Base-by-base conservation (phyloP, 2,888 invertebrate species). In the Anoncus sp. region DNA sequence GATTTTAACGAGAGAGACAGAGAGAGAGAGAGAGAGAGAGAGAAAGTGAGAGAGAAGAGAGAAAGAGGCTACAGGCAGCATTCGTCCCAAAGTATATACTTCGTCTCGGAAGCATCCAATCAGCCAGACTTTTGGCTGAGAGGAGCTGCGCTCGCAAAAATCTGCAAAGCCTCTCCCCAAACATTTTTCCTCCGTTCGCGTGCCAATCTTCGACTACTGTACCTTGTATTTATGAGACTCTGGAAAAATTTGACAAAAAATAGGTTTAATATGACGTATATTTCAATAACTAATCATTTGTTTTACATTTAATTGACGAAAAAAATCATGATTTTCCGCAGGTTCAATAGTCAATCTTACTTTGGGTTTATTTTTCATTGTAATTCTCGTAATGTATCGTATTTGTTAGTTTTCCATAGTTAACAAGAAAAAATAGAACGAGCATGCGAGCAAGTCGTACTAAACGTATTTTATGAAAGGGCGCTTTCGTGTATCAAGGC, bases 1-100 rank as follows among this genome's bases (percentile, higher is more conserved):
- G 81, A 82, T 80, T 83, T 84, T 84, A 85, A 84, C 82, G 82
- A 85, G 81, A 76, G 53, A 24, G 38, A 20, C 7, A 35, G 20
- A 38, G 38, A 20, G 38, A 18, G 20, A 27, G 35, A 47, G 16
- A 38, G 35, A 38, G 31, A 62, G 22, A 16, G 16, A 47, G 14
- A 31, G 82, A 85, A 81, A 76, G 53, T 16, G 38, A 20, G 6
- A 35, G 14, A 38, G 38, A 20, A n/a, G 7, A 22, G 24, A 18
- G 27, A 22, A 40, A 35, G 20, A 24, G 24, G 2, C 67, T 51
- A 49, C 38, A 22, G 10, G 65, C 35, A 24, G 59, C n/a, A 35
- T 59, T 43, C 24, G 65, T 38, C 45, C 43, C 27, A 43, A 55
- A 22, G 49, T 24, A 35, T 31, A 49, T 35, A 16, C 60, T 22